These are phyloP conservation scores for Piliocolobus tephrosceles DNA, from an alignment of 2,113 vertebrate genomes.

Conservation along the genomic window DNA sequence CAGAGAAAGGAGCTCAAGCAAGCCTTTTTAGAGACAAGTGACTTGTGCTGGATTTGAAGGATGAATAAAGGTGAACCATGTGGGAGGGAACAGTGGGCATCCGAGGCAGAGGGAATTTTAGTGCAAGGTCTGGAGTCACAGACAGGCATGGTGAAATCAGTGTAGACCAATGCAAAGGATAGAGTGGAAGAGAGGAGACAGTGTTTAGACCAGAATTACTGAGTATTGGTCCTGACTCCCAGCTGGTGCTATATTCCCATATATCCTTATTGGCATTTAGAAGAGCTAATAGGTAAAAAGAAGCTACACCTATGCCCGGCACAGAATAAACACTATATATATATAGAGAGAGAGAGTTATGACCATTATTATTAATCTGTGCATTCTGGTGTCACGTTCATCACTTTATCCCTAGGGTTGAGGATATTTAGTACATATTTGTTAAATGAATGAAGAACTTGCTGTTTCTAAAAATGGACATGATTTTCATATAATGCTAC, in stretches of 20 bases:
- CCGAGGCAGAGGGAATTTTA: not conserved
- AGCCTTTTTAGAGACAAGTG: not conserved
- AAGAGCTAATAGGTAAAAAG: not conserved
- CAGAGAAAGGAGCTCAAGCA: not conserved
- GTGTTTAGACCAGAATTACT: not conserved
- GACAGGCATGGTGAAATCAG: not conserved
- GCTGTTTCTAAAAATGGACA: not conserved
- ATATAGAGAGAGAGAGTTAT: not conserved
- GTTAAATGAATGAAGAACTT: conserved; percentile 11
- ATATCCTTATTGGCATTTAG: not conserved
- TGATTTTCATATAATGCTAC: not conserved
- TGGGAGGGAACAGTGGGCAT: not conserved
- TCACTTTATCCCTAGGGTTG: not conserved
- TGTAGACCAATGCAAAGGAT: not conserved
- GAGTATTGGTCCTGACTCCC: not conserved
- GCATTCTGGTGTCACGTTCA: not conserved
- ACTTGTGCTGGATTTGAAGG: not conserved
- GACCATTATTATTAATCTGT: not conserved
- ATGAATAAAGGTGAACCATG: not conserved
- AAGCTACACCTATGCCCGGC: not conserved
- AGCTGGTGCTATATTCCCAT: not conserved
- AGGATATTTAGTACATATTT: not conserved
- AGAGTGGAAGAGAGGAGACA: not conserved
- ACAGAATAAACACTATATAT: not conserved
- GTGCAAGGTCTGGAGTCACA: not conserved